These are phyloP conservation scores for Fulmarus glacialis DNA, from an alignment of 2,113 vertebrate genomes.

Conservation along the genomic window DNA sequence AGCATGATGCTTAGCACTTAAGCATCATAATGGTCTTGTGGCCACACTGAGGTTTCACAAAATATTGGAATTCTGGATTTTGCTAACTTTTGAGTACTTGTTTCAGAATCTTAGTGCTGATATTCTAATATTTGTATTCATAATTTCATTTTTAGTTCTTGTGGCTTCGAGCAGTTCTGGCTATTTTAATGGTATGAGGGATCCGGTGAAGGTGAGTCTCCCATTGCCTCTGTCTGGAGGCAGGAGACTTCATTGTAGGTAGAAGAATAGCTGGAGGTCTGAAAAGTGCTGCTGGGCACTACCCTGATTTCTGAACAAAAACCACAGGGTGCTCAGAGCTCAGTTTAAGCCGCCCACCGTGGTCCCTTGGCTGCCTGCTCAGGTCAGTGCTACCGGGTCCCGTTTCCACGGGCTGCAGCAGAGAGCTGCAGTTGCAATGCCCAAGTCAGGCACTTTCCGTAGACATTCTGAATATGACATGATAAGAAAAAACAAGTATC, in stretches of 20 bases:
- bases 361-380: background rate
- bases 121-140: background rate
- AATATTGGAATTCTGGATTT: background rate
- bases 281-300: background rate
- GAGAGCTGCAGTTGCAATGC: background rate
- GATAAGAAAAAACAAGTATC: background rate
- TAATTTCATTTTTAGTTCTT: background rate
- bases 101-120: background rate
- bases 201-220: background rate
- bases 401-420: background rate
- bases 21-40: accelerated
- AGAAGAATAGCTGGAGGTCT: background rate
- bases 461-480: background rate
- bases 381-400: background rate
- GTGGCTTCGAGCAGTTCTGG: background rate
- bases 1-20: background rate
- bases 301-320: background rate
- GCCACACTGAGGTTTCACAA: background rate
- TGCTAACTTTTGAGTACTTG: background rate
- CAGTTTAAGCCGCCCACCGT: too few species aligned
- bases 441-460: background rate
- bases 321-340: background rate
- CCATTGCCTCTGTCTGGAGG: background rate
- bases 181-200: background rate
- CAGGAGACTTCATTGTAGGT: background rate